phyloP scores from a whole-genome alignment of 2,797 vertebrate species.

The Mastacembelus armatus region DNA sequence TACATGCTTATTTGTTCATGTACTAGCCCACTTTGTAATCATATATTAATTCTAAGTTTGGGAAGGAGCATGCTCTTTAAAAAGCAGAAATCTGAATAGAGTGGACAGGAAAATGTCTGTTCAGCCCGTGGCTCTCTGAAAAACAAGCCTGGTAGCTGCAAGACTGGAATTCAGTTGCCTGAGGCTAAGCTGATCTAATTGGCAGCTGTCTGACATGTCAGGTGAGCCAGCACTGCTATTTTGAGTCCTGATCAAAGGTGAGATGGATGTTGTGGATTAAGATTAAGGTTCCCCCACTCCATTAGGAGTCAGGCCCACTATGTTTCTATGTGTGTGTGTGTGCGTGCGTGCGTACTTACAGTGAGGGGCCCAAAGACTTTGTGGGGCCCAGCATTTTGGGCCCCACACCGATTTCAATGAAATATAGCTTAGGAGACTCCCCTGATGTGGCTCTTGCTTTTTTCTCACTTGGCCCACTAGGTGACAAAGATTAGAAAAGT shows the following conservation, averaged over 20 bases:
- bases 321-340: no score
- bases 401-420: no score
- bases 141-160: slow-evolving; percentile 46
- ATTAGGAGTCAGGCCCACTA: no score
- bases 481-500: no score
- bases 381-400: no score
- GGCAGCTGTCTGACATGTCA: slow-evolving; percentile 78
- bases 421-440: no score
- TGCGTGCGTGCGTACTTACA: no score
- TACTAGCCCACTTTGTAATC: slow-evolving; percentile 21
- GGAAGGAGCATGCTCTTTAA: slow-evolving; percentile 7
- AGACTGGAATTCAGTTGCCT: slow-evolving; percentile 61
- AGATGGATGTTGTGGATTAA: slow-evolving; percentile 48
- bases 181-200: slow-evolving; percentile 79
- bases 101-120: slow-evolving; percentile 30
- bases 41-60: slow-evolving; percentile 35
- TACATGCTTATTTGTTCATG: not conserved
- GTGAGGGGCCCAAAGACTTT: no score
- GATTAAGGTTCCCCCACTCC: no score
- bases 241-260: slow-evolving; percentile 76
- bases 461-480: no score
- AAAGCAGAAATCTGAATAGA: slow-evolving; percentile 33
- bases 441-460: no score
- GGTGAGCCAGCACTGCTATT: slow-evolving; percentile 65
- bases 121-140: slow-evolving; percentile 14